These are phyloP conservation scores for Zaprionus lachaisei DNA, from an alignment of 1,140 invertebrate species.

Conservation along the genomic window DNA sequence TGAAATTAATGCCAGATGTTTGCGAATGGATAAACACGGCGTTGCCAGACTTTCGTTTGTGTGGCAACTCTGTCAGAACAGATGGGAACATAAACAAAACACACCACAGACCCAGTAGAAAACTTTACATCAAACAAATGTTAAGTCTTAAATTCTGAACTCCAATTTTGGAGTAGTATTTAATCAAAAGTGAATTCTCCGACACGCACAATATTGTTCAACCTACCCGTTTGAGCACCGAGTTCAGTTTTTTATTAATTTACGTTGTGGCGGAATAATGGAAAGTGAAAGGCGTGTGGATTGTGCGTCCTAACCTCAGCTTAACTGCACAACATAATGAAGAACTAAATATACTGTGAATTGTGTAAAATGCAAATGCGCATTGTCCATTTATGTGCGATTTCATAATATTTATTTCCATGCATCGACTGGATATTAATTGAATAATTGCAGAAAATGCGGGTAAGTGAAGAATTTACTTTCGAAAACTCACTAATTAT, in stretches of 20 bases:
- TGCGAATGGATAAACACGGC: slow-evolving; percentile 5
- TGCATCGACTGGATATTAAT: not conserved
- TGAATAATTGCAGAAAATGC: not conserved
- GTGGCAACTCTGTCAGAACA: slow-evolving; percentile 41
- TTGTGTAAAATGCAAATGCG: not conserved
- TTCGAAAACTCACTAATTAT: not conserved
- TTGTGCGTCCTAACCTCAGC: not conserved
- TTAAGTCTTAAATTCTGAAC: not conserved
- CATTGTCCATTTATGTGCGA: not conserved
- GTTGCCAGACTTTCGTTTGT: slow-evolving; percentile 39
- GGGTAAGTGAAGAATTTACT: not conserved
- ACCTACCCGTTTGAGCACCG: no score
- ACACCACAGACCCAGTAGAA: slow-evolving; percentile 24
- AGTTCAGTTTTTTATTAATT: not conserved
- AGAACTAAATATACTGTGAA: not conserved
- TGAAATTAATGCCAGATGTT: slow-evolving; percentile 49
- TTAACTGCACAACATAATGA: not conserved
- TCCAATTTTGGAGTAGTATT: not conserved
- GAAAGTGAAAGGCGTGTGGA: not conserved
- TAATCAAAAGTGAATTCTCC: not conserved
- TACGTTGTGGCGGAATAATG: not conserved
- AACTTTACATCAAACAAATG: slow-evolving; percentile 14
- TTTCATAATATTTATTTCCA: not conserved
- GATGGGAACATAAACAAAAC: slow-evolving; percentile 43
- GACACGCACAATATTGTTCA: not conserved